Base-by-base conservation (phyloP, 1,140 invertebrate genomes). In the Bombus balteatus region DNA sequence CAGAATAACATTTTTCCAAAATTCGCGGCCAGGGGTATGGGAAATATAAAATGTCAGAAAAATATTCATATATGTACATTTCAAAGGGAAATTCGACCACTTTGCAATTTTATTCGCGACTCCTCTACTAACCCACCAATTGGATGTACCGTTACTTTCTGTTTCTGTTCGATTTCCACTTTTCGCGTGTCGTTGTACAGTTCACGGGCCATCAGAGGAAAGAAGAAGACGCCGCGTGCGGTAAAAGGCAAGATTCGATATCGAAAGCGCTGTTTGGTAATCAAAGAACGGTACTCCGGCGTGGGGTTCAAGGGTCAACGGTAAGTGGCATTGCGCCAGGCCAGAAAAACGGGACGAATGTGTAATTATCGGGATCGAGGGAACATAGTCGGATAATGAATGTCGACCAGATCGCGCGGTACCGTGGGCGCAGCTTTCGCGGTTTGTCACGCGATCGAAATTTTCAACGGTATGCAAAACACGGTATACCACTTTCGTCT, bases 281-380 rank as follows among this genome's bases (percentile, higher is more conserved):
- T 74, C 53, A 47, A 83, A 47, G 71, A 83, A 83, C 81, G 81
- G 81, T 76, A 76, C 81, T 73, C n/a, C 22, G 37, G 34, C 53
- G 12, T 9, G 22, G 22, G 12, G 70, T 47, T 74, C 81, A 75
- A 32, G 41, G 81, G 81, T 76, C 81, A 32, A 0, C 39, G 57
- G 81, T 65, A 74, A 82, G 81, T 66, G 73, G 81, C 59, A 83
- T 66, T 83, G 59, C 72, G 73, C 32, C 59, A 22, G 32, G 25
- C 1, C 39, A 47, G 81, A 83, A 76, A 83, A 83, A 83, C 32
- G 28, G 41, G 59, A 32, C 81, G 81, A 76, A 76, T 83, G 62
- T 83, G 81, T 75, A 83, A 83, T 83, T 83, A 76, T 66, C 81
- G 41, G 25, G 59, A 83, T 66, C 59, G 57, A 65, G 57, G 57